Percentiles rank a stretch among this genome's conserved stretches.
These are phyloP conservation scores for Schizopygopsis malacanthus DNA, from an alignment of 2,797 vertebrate species.

Conservation along the genomic window DNA sequence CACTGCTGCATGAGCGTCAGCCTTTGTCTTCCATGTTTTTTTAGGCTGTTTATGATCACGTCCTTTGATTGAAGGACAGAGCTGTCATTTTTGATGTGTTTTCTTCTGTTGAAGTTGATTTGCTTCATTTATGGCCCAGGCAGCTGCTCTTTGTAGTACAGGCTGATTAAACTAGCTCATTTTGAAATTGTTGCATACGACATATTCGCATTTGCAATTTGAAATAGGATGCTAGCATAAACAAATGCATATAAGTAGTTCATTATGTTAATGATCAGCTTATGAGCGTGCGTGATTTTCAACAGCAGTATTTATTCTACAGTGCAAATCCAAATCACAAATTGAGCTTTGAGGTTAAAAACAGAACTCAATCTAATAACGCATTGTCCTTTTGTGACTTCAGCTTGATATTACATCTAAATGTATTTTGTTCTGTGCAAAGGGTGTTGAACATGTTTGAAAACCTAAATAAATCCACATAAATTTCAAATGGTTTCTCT, in stretches of 20 bases:
- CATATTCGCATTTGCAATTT: neutral
- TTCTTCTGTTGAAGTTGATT: slow-evolving; percentile 2
- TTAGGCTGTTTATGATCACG: neutral
- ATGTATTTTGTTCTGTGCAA: slow-evolving; percentile 54
- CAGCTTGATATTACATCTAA: slow-evolving; percentile 34
- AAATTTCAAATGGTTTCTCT: neutral
- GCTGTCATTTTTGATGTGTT: slow-evolving; percentile 6
- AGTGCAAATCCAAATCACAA: neutral
- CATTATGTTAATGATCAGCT: slow-evolving; percentile 17
- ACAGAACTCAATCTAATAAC: neutral
- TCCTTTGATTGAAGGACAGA: neutral
- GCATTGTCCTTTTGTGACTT: neutral
- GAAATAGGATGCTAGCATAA: neutral
- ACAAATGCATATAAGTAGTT: slow-evolving; percentile 14
- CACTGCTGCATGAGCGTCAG: neutral
- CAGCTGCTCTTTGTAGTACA: slow-evolving; percentile 7
- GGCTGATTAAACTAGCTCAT: neutral
- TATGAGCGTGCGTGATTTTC: slow-evolving; percentile 1
- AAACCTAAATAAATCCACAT: slow-evolving; percentile 56
- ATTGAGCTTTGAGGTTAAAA: slow-evolving; percentile 9
- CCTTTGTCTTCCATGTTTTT: slow-evolving; percentile 5
- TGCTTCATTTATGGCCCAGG: slow-evolving; percentile 13
- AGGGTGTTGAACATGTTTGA: slow-evolving; percentile 28
- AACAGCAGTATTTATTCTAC: slow-evolving; percentile 36
- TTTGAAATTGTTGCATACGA: neutral